Percentiles rank a stretch among this genome's conserved stretches.
Conservation (phyloP, 2,113 vertebrate genomes). For the Gavia stellata region DNA sequence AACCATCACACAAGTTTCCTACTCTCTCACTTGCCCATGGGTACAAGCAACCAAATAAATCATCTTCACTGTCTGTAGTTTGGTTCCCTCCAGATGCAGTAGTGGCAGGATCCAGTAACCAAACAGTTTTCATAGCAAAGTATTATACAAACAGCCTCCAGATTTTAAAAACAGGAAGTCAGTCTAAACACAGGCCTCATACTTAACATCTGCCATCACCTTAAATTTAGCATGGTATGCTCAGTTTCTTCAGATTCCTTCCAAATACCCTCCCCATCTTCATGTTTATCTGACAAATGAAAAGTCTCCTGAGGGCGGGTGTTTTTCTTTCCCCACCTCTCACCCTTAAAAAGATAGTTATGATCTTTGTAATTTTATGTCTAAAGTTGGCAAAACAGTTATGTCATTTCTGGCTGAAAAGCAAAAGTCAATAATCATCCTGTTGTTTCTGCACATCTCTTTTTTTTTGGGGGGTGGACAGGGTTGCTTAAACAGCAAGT, state of each 20-base stretch:
- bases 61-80: neutral
- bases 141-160: constrained; percentile 5
- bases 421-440: neutral
- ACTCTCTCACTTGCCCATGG: neutral
- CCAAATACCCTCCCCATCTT: neutral
- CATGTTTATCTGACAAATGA: neutral
- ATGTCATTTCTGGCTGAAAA: neutral
- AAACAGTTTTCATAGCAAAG: constrained; percentile 2
- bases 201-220: constrained; percentile 16
- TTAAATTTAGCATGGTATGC: neutral
- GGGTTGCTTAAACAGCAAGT: neutral
- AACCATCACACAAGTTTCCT: neutral
- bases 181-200: constrained; percentile 1
- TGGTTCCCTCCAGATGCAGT: neutral
- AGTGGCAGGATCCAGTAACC: neutral
- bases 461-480: fast-evolving
- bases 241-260: constrained; percentile 7
- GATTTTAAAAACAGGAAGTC: constrained; percentile 39
- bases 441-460: neutral
- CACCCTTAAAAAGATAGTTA: neutral
- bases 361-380: neutral
- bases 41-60: neutral
- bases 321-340: fast-evolving
- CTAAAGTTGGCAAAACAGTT: neutral
- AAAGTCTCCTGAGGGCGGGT: neutral